Percentiles rank a stretch among this genome's conserved stretches.
Conservation (phyloP, 2,113 vertebrate genomes). For the Falcunculus frontatus region DNA sequence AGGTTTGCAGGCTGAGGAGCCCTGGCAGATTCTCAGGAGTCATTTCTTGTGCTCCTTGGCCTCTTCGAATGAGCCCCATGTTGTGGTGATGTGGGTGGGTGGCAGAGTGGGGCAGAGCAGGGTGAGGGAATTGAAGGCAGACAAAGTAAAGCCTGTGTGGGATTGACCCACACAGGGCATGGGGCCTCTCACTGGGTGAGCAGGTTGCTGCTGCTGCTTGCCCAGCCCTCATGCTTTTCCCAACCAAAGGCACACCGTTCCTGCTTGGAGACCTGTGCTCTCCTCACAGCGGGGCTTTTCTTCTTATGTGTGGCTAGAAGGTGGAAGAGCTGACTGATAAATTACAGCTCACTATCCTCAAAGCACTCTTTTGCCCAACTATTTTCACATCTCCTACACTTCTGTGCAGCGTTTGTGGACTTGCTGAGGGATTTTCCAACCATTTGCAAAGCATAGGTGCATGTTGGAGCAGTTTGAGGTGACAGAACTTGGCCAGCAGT, state of each 20-base stretch:
- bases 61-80: neutral
- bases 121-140: neutral
- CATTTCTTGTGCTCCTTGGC: neutral
- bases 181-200: neutral
- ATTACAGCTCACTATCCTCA: neutral
- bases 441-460: neutral
- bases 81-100: fast-evolving
- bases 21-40: neutral
- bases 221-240: neutral
- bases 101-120: neutral
- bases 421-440: neutral
- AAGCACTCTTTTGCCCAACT: neutral
- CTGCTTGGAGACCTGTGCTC: neutral
- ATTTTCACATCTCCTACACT: neutral
- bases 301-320: neutral
- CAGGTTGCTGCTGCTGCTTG: neutral
- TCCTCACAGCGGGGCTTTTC: neutral
- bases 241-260: neutral
- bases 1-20: neutral
- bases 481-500: neutral
- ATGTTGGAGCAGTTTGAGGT: neutral
- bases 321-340: neutral
- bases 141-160: fast-evolving
- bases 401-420: fast-evolving
- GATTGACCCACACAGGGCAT: neutral